Evolutionary conservation across 2,113 vertebrate species (phyloP).

Genomic region (Protomyctophum bolini): DNA sequence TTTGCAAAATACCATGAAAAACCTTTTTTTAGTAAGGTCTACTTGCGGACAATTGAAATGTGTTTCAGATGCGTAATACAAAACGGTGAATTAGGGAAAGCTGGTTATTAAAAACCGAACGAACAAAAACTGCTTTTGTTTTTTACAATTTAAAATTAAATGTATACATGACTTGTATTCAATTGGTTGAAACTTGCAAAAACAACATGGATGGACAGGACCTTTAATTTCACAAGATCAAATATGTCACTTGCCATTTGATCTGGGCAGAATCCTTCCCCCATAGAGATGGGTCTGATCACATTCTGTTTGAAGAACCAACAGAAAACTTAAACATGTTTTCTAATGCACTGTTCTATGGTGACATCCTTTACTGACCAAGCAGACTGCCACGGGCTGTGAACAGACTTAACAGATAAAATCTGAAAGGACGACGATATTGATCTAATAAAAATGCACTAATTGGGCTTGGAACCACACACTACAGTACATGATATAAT

Average conservation of each 20-base stretch:
- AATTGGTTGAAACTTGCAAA: too few species aligned
- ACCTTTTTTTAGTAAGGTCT: too few species aligned
- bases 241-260: slow-evolving; percentile 49
- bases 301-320: slow-evolving; percentile 32
- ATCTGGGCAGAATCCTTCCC: slow-evolving; percentile 40
- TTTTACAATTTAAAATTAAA: too few species aligned
- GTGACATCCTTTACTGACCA: slow-evolving; percentile 1
- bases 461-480: not conserved
- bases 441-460: not conserved
- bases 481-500: not conserved
- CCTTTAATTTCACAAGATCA: slow-evolving; percentile 46
- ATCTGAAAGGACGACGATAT: not conserved
- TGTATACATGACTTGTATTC: too few species aligned
- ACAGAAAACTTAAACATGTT: slow-evolving; percentile 33
- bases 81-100: too few species aligned
- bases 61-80: too few species aligned
- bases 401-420: not conserved
- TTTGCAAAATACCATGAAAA: too few species aligned
- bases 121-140: too few species aligned
- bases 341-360: slow-evolving; percentile 19
- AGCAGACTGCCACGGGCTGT: not conserved
- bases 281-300: slow-evolving; percentile 54
- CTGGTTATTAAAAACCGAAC: too few species aligned
- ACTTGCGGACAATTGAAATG: too few species aligned
- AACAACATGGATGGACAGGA: too few species aligned